Conservation (phyloP, 2,888 invertebrate genomes). For the Dolichopus griseipennis region DNA sequence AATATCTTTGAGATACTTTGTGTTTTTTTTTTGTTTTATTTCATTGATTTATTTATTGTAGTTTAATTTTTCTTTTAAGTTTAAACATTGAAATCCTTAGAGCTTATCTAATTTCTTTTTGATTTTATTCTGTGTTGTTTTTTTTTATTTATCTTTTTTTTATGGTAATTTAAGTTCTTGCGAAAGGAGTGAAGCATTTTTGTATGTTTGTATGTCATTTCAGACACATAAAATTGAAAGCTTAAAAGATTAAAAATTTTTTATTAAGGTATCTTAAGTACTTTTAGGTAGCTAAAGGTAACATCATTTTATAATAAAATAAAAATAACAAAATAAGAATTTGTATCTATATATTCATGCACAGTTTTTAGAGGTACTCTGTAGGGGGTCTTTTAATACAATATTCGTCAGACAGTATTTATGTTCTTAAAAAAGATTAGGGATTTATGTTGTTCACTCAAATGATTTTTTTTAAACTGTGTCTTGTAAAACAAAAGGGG, state of each 20-base stretch:
- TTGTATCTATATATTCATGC: neutral
- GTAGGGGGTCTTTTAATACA: neutral
- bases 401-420: neutral
- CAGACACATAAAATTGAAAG: neutral
- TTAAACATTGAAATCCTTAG: no score
- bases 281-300: neutral
- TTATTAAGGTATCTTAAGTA: neutral
- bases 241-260: neutral
- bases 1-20: no score
- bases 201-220: no score
- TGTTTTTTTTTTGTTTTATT: no score
- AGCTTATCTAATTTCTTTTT: no score
- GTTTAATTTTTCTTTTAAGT: no score
- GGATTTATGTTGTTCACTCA: neutral
- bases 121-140: no score
- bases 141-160: no score
- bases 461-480: neutral
- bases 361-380: neutral
- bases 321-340: no score
- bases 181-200: no score
- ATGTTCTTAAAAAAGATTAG: neutral
- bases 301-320: neutral
- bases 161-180: no score
- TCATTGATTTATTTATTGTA: no score
- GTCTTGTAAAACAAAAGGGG: neutral